A percentile compares a stretch with the other conserved stretches of the same genome.
These are phyloP conservation scores for Vandiemenella viatica DNA, from an alignment of 2,888 invertebrate genomes.

Conservation along the genomic window DNA sequence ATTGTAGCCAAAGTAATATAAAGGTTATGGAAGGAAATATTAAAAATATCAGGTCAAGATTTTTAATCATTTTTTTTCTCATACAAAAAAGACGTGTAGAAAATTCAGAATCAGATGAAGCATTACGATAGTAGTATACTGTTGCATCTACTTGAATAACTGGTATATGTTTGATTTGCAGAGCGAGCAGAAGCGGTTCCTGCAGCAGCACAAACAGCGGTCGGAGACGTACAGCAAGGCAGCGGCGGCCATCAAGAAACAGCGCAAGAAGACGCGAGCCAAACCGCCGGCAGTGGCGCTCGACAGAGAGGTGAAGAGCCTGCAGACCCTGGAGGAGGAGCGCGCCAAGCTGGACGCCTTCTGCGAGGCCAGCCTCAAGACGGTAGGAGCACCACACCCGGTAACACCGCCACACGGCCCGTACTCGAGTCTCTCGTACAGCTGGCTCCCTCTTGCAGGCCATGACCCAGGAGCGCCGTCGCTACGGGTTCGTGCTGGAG, in stretches of 20 bases:
- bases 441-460: conserved; percentile 49
- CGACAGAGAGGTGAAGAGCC: conserved; percentile 85
- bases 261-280: conserved; percentile 53
- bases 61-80: too few species aligned
- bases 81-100: too few species aligned
- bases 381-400: conserved; percentile 46
- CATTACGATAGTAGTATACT: too few species aligned
- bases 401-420: not conserved
- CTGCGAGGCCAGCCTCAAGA: conserved; percentile 82
- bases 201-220: conserved; percentile 82
- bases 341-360: conserved; percentile 80
- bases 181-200: conserved; percentile 85
- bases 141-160: too few species aligned
- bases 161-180: conserved; percentile 33
- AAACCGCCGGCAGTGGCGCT: conserved; percentile 61
- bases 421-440: not conserved
- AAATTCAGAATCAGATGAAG: too few species aligned
- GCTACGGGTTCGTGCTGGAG: conserved; percentile 83
- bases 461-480: conserved; percentile 78
- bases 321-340: conserved; percentile 82
- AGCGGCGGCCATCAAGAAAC: conserved; percentile 80
- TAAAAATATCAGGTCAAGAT: too few species aligned
- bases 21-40: too few species aligned
- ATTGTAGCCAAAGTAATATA: too few species aligned
- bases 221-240: conserved; percentile 86